phyloP scores from a whole-genome alignment of 1,140 invertebrate genomes.

The Caenorhabditis latens region DNA sequence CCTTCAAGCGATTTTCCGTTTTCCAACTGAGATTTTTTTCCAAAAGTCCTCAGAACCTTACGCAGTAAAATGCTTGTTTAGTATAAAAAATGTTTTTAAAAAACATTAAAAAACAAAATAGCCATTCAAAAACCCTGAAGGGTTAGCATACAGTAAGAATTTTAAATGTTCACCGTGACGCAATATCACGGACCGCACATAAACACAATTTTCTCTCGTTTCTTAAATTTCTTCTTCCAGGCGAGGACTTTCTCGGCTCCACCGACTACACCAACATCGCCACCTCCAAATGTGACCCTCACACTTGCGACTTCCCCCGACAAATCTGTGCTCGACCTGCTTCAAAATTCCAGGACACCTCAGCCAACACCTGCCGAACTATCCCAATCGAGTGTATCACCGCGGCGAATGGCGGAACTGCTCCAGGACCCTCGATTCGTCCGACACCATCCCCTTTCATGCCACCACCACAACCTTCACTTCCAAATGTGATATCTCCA shows the following conservation, averaged over 20 bases:
- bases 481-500: slow-evolving; percentile 17
- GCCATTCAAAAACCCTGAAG: no score
- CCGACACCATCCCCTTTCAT: slow-evolving; percentile 58
- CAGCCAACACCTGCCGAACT: slow-evolving; percentile 71
- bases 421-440: slow-evolving; percentile 51
- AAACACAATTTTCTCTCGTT: background rate
- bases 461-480: slow-evolving; percentile 57
- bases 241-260: slow-evolving; percentile 73
- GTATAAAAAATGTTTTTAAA: no score
- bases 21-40: no score
- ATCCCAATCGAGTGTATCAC: slow-evolving; percentile 72
- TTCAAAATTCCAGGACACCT: slow-evolving; percentile 67
- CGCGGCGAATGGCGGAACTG: slow-evolving; percentile 75
- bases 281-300: slow-evolving; percentile 73
- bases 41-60: no score
- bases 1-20: no score
- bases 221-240: slow-evolving; percentile 65
- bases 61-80: no score
- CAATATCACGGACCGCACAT: background rate
- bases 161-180: no score
- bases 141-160: no score
- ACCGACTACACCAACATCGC: slow-evolving; percentile 70
- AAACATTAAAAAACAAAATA: no score
- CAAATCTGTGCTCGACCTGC: slow-evolving; percentile 74
- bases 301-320: slow-evolving; percentile 74